phyloP scores from a whole-genome alignment of 2,888 invertebrate species.

The Monochamus alternatus region DNA sequence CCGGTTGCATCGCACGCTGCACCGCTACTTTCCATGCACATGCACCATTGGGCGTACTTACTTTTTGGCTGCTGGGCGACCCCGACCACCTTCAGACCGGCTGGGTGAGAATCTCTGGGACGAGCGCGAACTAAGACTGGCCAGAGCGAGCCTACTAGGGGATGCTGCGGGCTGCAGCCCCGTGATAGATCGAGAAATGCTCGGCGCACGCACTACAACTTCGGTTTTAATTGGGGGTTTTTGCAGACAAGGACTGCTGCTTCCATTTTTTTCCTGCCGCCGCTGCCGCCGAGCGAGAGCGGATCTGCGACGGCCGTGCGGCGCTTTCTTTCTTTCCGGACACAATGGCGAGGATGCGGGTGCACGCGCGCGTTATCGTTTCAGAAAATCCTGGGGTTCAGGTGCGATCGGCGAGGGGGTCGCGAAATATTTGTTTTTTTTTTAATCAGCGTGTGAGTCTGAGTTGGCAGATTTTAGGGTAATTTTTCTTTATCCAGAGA shows the following conservation, averaged over 20 bases:
- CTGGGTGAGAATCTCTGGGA: conserved; percentile 54
- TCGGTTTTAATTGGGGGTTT: conserved; percentile 71
- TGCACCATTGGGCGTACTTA: conserved; percentile 32
- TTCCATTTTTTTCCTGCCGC: conserved; percentile 60
- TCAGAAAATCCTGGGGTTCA: no score
- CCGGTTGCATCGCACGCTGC: conserved; percentile 29
- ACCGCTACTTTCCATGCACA: conserved; percentile 29
- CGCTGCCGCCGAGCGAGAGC: conserved; percentile 33
- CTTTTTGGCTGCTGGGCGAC: conserved; percentile 27
- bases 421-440: no score
- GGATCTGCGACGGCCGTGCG: neutral
- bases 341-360: conserved; percentile 11
- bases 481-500: no score
- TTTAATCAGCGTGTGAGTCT: no score
- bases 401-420: no score
- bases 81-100: conserved; percentile 61
- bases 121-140: conserved; percentile 69
- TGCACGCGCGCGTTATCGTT: neutral
- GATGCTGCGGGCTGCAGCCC: conserved; percentile 67
- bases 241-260: conserved; percentile 61
- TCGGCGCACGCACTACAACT: conserved; percentile 71
- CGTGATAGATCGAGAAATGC: conserved; percentile 71
- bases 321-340: conserved; percentile 35
- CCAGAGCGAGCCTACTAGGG: conserved; percentile 67
- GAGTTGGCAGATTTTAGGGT: no score